Percentiles rank a stretch among this genome's conserved stretches.
These are phyloP conservation scores for Pemphredon lugubris DNA, from an alignment of 2,888 invertebrate genomes.

Conservation along the genomic window DNA sequence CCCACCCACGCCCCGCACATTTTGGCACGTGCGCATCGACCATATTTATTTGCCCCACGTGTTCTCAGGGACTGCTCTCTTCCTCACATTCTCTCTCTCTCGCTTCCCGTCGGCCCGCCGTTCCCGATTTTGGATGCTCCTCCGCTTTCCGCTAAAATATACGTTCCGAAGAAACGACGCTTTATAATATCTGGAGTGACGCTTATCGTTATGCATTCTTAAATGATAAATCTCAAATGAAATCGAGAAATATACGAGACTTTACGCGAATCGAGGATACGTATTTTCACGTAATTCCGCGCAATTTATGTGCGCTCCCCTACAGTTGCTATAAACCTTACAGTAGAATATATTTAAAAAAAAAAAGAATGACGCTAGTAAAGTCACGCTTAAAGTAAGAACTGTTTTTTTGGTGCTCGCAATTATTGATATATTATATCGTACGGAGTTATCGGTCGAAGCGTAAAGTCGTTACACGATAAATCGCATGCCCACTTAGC, in stretches of 20 bases:
- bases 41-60: slow-evolving; percentile 70
- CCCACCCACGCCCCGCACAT: slow-evolving; percentile 67
- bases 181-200: slow-evolving; percentile 50
- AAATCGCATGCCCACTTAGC: no score
- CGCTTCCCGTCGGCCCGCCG: not conserved
- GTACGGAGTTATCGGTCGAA: no score
- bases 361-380: no score
- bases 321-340: no score
- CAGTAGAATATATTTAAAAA: no score
- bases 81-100: slow-evolving; percentile 5
- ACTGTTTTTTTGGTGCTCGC: no score
- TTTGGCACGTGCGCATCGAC: slow-evolving; percentile 73
- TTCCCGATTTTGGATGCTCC: slow-evolving; percentile 37
- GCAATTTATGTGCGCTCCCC: no score
- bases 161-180: slow-evolving; percentile 42
- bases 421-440: no score
- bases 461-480: no score
- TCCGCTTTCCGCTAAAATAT: slow-evolving; percentile 49
- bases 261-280: not conserved
- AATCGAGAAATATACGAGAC: slow-evolving; percentile 19
- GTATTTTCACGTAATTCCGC: not conserved
- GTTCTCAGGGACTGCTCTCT: slow-evolving; percentile 39
- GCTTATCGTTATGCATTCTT: slow-evolving; percentile 58
- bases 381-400: no score
- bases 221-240: slow-evolving; percentile 52